These are phyloP conservation scores for Holocentrus rufus DNA, from an alignment of 2,797 vertebrate species.

Conservation along the genomic window DNA sequence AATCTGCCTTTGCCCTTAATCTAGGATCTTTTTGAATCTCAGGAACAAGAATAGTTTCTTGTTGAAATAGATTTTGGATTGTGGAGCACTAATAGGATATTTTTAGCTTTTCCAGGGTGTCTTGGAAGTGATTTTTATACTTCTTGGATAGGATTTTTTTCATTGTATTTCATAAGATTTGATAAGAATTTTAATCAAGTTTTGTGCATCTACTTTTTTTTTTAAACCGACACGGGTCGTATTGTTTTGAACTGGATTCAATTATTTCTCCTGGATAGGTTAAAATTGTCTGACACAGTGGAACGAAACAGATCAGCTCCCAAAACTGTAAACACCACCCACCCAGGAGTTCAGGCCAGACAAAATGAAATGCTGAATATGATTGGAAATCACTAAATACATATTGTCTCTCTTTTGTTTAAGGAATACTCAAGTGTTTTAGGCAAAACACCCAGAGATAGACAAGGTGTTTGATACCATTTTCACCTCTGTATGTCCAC, in stretches of 20 bases:
- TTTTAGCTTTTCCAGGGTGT: slow-evolving; percentile 41
- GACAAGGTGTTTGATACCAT: too few species aligned
- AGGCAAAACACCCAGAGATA: too few species aligned
- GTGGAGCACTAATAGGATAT: slow-evolving; percentile 40
- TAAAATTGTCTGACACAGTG: slow-evolving; percentile 33
- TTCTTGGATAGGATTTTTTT: slow-evolving; percentile 25
- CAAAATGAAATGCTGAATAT: slow-evolving; percentile 11
- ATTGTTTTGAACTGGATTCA: slow-evolving; percentile 19
- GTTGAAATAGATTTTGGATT: slow-evolving; percentile 61
- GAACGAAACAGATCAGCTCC: slow-evolving; percentile 28
- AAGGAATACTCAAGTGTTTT: neutral
- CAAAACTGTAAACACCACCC: slow-evolving; percentile 8
- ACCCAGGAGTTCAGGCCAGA: slow-evolving; percentile 11
- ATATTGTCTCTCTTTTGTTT: slow-evolving; percentile 7
- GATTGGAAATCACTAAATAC: slow-evolving; percentile 19
- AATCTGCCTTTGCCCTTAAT: slow-evolving; percentile 74
- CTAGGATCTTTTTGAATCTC: slow-evolving; percentile 69
- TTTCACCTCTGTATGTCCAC: too few species aligned
- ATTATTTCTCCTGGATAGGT: slow-evolving; percentile 19
- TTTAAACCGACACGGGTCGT: slow-evolving; percentile 3
- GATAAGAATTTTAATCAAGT: slow-evolving; percentile 9
- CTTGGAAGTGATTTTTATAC: slow-evolving; percentile 45
- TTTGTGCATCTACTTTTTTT: slow-evolving; percentile 8
- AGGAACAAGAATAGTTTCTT: slow-evolving; percentile 57
- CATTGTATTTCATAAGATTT: neutral